Evolutionary conservation across 2,888 invertebrate species (phyloP), one percentile per base, ranked within the genome.

Genomic region (Anoncus sp.): DNA sequence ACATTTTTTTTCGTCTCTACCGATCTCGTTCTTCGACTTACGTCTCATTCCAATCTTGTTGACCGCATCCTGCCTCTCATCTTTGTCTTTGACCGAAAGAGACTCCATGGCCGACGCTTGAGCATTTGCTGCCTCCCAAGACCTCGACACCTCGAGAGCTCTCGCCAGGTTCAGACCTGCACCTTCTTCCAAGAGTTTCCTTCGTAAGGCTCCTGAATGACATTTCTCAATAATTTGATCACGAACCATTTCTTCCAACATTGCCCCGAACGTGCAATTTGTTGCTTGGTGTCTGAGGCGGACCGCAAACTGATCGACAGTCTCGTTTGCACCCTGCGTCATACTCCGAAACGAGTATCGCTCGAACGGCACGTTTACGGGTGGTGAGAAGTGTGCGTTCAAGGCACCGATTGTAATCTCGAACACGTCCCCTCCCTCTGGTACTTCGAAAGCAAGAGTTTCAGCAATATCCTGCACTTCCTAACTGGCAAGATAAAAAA

Each of bases 381-480:
- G 16, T 18, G 55, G 55, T 16, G 31, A 35, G 16, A 31, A 57
- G 12, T 35, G 20, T 6, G 31, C 35, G 31, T 31, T 57, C 16
- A 57, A 35, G 1, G 31, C 55, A 10, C 5, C 55, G 7, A 35
- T 7, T 18, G 55, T 57, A 7, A 6, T 57, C 16, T 14, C 16
- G 35, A 35, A 16, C 16, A 18, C 20, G 35, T 57, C 16, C 12
- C 35, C 35, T 4, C 18, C 18, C 16, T 38, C 55, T 6, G 55
- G 35, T 18, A 57, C 55, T 4, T 16, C 35, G 18, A 35, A 18
- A 6, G 31, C 4, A n/a, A 35, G 35, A n/a, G 55, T 31, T 18
- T 35, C 35, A 10, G 55, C 55, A 10, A 57, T 35, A 12, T 31
- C 55, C 18, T 57, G 55, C 4, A 57, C 31, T 9, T 57, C 55